These are phyloP conservation scores for Amniataba percoides DNA, from an alignment of 2,797 vertebrate species.

Conservation along the genomic window DNA sequence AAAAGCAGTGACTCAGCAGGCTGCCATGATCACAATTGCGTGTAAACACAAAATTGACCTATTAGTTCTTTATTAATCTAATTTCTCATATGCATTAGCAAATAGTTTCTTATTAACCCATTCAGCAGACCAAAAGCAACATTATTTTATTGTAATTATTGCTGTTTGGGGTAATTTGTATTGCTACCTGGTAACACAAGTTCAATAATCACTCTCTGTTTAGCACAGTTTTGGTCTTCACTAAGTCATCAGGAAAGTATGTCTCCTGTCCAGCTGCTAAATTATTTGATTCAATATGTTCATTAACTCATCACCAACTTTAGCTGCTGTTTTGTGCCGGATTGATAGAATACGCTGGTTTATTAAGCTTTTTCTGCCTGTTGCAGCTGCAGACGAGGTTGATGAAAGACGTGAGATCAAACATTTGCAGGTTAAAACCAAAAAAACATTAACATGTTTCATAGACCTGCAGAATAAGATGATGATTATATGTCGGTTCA, in stretches of 20 bases:
- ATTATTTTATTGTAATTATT: not conserved
- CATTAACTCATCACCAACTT: not conserved
- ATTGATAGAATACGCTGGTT: not conserved
- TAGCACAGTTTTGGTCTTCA: slow-evolving; percentile 2
- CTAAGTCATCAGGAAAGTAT: not conserved
- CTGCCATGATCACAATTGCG: not conserved
- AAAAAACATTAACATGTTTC: not conserved
- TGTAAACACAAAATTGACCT: not conserved
- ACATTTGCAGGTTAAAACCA: not conserved
- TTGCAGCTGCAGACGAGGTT: not conserved
- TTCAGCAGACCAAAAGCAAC: not conserved
- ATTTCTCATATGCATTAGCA: not conserved
- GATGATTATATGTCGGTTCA: no score
- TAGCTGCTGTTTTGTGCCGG: not conserved
- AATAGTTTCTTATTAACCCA: not conserved
- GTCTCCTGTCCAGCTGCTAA: not conserved
- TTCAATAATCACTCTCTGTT: not conserved
- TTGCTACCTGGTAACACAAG: not conserved
- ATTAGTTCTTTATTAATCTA: not conserved
- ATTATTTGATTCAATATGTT: not conserved
- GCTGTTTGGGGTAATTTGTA: not conserved
- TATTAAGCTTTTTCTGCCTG: not conserved
- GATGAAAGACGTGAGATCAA: not conserved
- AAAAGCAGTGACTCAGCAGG: not conserved
- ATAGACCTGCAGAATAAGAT: not conserved